Evolutionary conservation across 2,797 vertebrate species (phyloP), one percentile per base, ranked within the genome.

Genomic region (Rhyacichthys aspro): DNA sequence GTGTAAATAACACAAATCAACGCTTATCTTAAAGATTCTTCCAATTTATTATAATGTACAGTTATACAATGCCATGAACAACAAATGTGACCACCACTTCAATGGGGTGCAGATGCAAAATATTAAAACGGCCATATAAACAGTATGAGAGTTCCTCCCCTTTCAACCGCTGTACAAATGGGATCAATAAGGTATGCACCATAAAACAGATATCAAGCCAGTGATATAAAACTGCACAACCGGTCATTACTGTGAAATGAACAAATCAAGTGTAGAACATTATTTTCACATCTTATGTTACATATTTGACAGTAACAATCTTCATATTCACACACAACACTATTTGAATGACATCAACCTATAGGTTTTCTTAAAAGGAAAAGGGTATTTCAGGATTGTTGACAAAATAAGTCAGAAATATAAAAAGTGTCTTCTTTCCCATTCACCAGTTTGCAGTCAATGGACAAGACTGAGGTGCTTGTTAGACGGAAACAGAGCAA

Each of bases 41-140:
- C 94, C 94, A 94, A 95, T 98, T 98, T 98, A 98, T 98, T 98
- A 72, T 85, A 92, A 93, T 94, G 90, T 94, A 97, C 94, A 96
- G 92, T 93, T 95, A 95, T 95, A 97, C 96, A 97, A 92, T 94
- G 91, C 91, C 93, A 94, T 89, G 90, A 56, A 95, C 94, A 93
- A 12, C 86, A 85, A 79, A 83, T 65, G 84, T 94, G 92, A 95
- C 71, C 84, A 82, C 65, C 55, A 86, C 82, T 84, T 68, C 52
- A 76, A 87, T 79, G 85, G 70, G 85, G 77, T 73, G 82, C 67
- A 86, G 76, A 83, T 77, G 83, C 77, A 86, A 87, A 89, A 88
- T 85, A 88, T 88, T 79, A 81, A 81, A 90, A 89, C 85, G 87
- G 85, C 86, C 74, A 85, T 86, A 90, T 89, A 88, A 90, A 90